These are phyloP conservation scores for Perca flavescens DNA, from an alignment of 2,113 vertebrate genomes.

Conservation along the genomic window DNA sequence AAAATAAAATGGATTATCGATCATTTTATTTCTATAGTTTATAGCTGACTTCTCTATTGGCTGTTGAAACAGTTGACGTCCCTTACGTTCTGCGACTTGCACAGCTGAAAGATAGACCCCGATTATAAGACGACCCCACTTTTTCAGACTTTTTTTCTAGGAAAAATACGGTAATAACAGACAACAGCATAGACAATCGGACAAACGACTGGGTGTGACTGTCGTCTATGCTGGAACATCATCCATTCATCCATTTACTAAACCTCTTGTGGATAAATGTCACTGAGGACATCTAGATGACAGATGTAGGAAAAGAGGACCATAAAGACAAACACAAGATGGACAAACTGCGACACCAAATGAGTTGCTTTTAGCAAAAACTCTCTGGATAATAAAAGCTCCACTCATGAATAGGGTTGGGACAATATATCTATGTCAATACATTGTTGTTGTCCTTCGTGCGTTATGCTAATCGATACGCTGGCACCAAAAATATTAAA, in stretches of 20 bases:
- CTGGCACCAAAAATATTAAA: too few relatives aligned
- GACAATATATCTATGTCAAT: too few relatives aligned
- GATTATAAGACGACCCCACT: too few relatives aligned
- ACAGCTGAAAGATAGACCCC: too few relatives aligned
- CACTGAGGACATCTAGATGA: background rate
- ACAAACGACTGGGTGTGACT: conserved; percentile 13
- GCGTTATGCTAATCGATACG: too few relatives aligned
- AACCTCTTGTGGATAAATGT: background rate
- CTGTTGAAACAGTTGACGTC: too few relatives aligned
- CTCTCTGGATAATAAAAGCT: background rate
- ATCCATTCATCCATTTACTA: conserved; percentile 7
- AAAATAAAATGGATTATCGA: too few relatives aligned
- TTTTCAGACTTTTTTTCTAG: too few relatives aligned
- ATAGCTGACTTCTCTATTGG: too few relatives aligned
- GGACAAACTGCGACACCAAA: background rate
- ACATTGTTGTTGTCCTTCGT: too few relatives aligned
- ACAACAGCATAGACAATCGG: conserved; percentile 20
- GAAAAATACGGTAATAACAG: background rate
- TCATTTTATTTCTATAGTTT: too few relatives aligned
- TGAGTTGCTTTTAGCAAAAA: background rate
- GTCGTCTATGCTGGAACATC: background rate
- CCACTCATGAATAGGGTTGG: background rate
- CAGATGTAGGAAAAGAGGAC: background rate
- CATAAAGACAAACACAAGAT: conserved; percentile 15
- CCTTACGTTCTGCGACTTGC: too few relatives aligned